Evolutionary conservation across 2,888 invertebrate genomes (phyloP).

Genomic region (Elaeidobius kamerunicus): DNA sequence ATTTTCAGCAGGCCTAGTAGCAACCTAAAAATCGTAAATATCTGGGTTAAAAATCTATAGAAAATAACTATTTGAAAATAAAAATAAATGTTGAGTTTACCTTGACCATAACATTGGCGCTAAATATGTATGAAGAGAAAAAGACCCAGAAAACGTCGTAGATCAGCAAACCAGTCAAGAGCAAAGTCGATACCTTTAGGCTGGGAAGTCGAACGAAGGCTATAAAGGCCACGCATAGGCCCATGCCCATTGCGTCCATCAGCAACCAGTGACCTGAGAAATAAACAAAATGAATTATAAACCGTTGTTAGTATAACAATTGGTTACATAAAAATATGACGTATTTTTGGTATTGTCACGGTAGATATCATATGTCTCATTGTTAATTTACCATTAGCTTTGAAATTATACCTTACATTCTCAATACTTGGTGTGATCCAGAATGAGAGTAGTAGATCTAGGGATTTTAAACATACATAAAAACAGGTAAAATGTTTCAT

Average conservation of each 20-base stretch:
- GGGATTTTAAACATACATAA: no score
- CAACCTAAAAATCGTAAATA: conserved; percentile 52
- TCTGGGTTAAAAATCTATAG: background rate
- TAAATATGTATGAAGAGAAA: conserved; percentile 97
- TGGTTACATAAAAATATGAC: no score
- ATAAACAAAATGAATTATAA: conserved; percentile 1
- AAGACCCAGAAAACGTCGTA: conserved; percentile 99
- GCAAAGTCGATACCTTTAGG: conserved; percentile 90
- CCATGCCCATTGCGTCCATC: conserved; percentile 99
- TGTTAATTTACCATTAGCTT: no score
- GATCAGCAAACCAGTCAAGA: conserved; percentile 88
- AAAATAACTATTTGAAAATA: background rate
- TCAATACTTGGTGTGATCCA: no score
- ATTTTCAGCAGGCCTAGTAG: conserved; percentile 83
- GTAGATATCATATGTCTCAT: no score
- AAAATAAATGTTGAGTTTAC: no score
- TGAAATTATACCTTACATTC: no score
- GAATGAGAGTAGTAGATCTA: no score
- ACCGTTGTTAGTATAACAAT: no score
- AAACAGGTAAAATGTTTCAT: no score
- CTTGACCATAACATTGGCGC: conserved; percentile 98
- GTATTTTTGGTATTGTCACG: no score
- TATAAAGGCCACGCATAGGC: conserved; percentile 95
- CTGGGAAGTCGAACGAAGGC: conserved; percentile 94
- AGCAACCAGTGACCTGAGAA: conserved; percentile 84